Base-by-base conservation (phyloP, 2,113 vertebrate species). In the Laticauda laticaudata region DNA sequence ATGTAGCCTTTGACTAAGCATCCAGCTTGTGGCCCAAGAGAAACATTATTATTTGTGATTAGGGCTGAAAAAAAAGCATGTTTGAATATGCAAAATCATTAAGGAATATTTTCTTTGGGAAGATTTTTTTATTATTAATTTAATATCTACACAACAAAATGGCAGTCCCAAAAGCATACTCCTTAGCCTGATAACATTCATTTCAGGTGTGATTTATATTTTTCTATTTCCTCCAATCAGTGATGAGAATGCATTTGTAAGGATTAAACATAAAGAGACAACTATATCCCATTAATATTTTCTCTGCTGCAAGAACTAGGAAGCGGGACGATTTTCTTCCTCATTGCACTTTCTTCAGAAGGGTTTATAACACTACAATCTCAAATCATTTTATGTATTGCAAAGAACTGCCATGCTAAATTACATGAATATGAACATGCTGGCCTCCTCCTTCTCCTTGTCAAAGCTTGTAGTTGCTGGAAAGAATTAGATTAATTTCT, bases 201-300 rank as follows among this genome's bases (percentile, higher is more conserved):
- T 94, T 93, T 95, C 95, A 95, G 87, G 91, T 94, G 93, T 97
- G 94, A 96, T 96, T 95, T 94, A 89, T 48, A 87, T 96, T 92
- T 94, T 87, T n/a, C 94, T 93, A n/a, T 96, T 97, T 97, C 96
- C 95, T 96, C 94, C 93, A 97, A 96, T 95, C 93, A 96, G 94
- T 86, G 88, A 87, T 87, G 75, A 57, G 88, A 53, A 94, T 94
- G 91, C 43, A 87, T 75, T 87, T 86, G 90, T 92, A 57, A 94
- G 26, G 88, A 94, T 75, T 90, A 92, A 94, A 91, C 64, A 92
- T 92, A 94, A 92, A 92, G 91, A 75, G 88, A 89, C 91, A 94
- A 90, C 56, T 90, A 87, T 59, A 92, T 53, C 57, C 57, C 91
- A 94, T 94, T 94, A 92, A 43, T 88, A 94, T 94, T 92, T 90